These are phyloP conservation scores for Philaenus spumarius DNA, from an alignment of 1,140 invertebrate species.

Conservation along the genomic window DNA sequence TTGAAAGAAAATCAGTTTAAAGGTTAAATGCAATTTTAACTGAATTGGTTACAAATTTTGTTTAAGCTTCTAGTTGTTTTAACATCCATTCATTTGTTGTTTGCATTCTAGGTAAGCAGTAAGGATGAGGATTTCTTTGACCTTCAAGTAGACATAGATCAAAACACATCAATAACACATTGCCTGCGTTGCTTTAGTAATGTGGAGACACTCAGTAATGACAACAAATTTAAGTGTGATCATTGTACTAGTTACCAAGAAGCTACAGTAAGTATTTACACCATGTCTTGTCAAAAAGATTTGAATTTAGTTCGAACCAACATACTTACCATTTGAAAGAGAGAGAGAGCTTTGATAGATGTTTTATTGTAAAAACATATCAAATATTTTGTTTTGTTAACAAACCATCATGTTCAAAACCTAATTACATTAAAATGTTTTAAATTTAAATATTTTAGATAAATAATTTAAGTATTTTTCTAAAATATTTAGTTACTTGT, in stretches of 20 bases:
- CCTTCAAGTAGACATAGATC: slow-evolving; percentile 97
- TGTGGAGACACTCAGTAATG: slow-evolving; percentile 97
- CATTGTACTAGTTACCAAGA: slow-evolving; percentile 99
- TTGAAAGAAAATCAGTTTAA: not conserved
- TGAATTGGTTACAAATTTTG: not conserved
- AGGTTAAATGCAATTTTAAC: not conserved
- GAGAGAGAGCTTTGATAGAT: no score
- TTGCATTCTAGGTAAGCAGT: slow-evolving; percentile 71
- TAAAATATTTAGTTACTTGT: no score
- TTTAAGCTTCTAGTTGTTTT: not conserved
- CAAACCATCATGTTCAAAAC: no score
- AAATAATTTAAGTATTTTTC: no score
- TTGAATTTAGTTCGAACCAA: no score
- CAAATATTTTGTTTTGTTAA: no score
- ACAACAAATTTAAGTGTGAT: slow-evolving; percentile 99
- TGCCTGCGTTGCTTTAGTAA: slow-evolving; percentile 97
- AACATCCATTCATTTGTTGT: no score
- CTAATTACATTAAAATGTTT: no score
- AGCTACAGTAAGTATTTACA: slow-evolving; percentile 70
- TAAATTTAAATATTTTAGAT: no score
- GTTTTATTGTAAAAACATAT: no score
- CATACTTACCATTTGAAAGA: no score
- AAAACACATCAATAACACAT: slow-evolving; percentile 98
- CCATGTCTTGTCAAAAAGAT: no score
- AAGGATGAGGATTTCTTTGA: slow-evolving; percentile 99